Percentiles rank a stretch among this genome's conserved stretches.
phyloP scores from a whole-genome alignment of 1,140 invertebrate genomes.

The Akabosia matsudoensis region DNA sequence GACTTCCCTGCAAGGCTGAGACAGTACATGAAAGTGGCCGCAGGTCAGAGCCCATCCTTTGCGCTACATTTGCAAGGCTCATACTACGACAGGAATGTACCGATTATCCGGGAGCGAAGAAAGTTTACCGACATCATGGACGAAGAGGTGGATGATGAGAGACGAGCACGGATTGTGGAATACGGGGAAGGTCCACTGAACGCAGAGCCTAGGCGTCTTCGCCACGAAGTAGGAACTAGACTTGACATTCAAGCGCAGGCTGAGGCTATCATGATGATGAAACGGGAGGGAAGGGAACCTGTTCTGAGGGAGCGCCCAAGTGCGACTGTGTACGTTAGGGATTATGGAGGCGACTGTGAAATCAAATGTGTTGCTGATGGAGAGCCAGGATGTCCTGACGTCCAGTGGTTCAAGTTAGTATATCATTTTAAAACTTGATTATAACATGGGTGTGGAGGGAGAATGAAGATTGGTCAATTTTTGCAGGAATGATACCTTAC shows the following conservation, averaged over 20 bases:
- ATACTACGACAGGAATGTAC: slow-evolving; percentile 70
- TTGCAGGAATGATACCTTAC: background rate
- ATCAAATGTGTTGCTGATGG: slow-evolving; percentile 68
- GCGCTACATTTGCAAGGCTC: slow-evolving; percentile 52
- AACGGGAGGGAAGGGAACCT: slow-evolving; percentile 63
- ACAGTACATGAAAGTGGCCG: slow-evolving; percentile 89
- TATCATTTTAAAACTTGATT: too few species aligned
- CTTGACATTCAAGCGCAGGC: slow-evolving; percentile 75
- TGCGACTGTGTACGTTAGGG: slow-evolving; percentile 47
- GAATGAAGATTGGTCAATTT: too few species aligned
- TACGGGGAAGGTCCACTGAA: slow-evolving; percentile 36
- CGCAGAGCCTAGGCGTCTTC: slow-evolving; percentile 59
- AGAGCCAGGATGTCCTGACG: slow-evolving; percentile 72
- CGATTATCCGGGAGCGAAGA: slow-evolving; percentile 80
- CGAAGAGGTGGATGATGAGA: slow-evolving; percentile 89
- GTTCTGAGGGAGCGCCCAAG: slow-evolving; percentile 81
- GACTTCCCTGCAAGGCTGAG: slow-evolving; percentile 85
- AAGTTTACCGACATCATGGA: slow-evolving; percentile 93
- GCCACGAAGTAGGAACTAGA: slow-evolving; percentile 73
- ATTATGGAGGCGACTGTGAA: slow-evolving; percentile 52
- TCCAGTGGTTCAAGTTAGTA: slow-evolving; percentile 91
- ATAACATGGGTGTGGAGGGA: too few species aligned
- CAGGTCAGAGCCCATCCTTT: slow-evolving; percentile 63
- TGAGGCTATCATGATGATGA: slow-evolving; percentile 74
- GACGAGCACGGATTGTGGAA: slow-evolving; percentile 48